Evolutionary conservation across 2,888 invertebrate genomes (phyloP).

Genomic region (Pelosia muscerda): DNA sequence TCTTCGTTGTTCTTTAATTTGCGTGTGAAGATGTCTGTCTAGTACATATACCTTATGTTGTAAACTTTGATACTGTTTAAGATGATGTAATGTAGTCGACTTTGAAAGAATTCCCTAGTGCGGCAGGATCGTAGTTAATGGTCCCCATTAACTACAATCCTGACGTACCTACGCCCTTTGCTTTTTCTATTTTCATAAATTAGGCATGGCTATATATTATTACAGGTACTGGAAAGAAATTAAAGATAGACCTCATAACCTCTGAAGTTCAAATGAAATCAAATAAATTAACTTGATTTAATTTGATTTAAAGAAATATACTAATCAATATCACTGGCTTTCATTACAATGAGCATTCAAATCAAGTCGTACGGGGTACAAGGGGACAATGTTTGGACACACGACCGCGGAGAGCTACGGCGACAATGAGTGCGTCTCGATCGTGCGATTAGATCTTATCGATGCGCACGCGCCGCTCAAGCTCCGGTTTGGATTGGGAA

Average conservation of each 20-base stretch:
- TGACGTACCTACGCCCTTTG: too few relatives aligned
- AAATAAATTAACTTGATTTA: background rate
- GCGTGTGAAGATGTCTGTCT: constrained; percentile 57
- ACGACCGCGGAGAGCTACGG: constrained; percentile 63
- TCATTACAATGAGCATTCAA: constrained; percentile 35
- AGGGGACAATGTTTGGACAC: constrained; percentile 77
- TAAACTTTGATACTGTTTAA: background rate
- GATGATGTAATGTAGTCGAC: background rate
- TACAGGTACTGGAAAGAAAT: too few relatives aligned
- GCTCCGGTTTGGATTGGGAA: constrained; percentile 67
- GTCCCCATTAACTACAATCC: background rate
- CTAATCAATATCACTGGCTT: constrained; percentile 29
- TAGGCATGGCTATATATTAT: too few relatives aligned
- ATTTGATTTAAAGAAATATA: constrained; percentile 19
- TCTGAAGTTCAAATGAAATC: too few relatives aligned
- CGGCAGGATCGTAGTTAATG: too few relatives aligned
- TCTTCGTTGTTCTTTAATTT: constrained; percentile 77
- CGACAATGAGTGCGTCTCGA: constrained; percentile 75
- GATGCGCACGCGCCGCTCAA: constrained; percentile 72
- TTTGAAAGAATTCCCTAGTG: background rate
- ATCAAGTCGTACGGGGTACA: constrained; percentile 43
- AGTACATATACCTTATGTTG: constrained; percentile 18
- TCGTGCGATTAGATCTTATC: constrained; percentile 75
- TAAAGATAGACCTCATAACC: too few relatives aligned
- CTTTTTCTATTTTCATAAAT: too few relatives aligned